Evolutionary conservation across 2,797 vertebrate species (phyloP).

Genomic region (Lophius americanus): DNA sequence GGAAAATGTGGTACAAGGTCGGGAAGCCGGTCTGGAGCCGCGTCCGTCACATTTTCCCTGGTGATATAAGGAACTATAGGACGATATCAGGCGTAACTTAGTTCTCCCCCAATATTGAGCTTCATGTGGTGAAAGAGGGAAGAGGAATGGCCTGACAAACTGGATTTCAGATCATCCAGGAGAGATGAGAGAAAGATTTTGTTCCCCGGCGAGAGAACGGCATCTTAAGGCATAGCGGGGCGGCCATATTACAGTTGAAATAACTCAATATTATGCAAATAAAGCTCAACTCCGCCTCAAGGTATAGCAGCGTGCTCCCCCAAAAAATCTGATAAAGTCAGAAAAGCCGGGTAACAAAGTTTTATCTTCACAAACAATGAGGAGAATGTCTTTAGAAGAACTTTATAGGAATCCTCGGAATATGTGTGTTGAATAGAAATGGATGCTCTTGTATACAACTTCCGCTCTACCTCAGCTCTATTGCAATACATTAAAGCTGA

Average conservation of each 20-base stretch:
- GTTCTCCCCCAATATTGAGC: background rate
- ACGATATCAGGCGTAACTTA: conserved; percentile 4
- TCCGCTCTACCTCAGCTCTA: no score
- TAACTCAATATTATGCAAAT: background rate
- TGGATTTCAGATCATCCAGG: conserved; percentile 2
- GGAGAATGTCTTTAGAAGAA: no score
- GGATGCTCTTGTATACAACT: no score
- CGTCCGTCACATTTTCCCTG: background rate
- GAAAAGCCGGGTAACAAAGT: no score
- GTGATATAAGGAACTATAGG: conserved; percentile 8
- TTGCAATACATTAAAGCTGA: no score
- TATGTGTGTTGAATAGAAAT: no score
- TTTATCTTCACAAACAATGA: no score
- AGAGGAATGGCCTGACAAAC: conserved; percentile 4
- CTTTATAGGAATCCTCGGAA: no score
- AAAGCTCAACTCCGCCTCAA: background rate
- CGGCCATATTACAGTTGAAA: background rate
- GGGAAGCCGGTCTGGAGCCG: background rate
- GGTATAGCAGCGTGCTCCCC: no score
- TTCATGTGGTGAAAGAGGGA: background rate
- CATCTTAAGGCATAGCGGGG: background rate
- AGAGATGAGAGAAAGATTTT: conserved; percentile 1
- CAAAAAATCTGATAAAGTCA: no score
- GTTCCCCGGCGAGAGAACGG: background rate
- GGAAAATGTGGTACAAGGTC: conserved; percentile 2